Evolutionary conservation across 2,888 invertebrate genomes (phyloP), one percentile per base, ranked within the genome.

Genomic region (Ferdinandea cuprea): DNA sequence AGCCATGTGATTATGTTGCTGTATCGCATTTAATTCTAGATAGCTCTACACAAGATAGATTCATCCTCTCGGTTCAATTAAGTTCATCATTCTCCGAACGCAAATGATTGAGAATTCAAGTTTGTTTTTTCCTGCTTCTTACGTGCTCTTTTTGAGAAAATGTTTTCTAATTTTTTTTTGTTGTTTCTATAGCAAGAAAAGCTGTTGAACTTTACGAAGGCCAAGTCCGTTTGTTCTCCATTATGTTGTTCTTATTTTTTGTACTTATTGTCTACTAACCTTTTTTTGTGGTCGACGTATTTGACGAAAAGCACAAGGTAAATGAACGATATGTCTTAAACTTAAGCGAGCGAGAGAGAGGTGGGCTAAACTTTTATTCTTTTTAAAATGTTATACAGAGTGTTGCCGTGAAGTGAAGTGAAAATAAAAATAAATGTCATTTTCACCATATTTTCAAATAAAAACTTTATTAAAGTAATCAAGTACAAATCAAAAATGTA

Each of bases 181-280:
- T 42, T 15, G n/a, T 15, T 50, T 52, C 25, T 56, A 58, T 65
- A 44, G 61, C 30, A 32, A 59, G 46, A 42, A 48, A 72, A 61
- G 77, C 58, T 71, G 66, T 77, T 81, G 81, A 81, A 81, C 81
- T 72, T 72, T 77, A 35, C 61, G 77, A 81, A 81, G 81, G 81
- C 81, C 81, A 81, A 71, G 71, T 65, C 74, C 74, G 40, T 58
- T 65, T 56, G 65, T 69, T 80, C 76, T 76, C 63, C 54, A 59
- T 73, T n/a, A 66, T 28, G 32, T 59, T 73, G 46, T 59, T 74
- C 54, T 72, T 54, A 17, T 59, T 59, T 59, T n/a, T 28, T 5
- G 11, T 59, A 28, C 50, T 32, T 61, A 2, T 52, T 21, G 59
- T 58, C 35, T 59, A 71, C 56, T 46, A 48, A 56, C 40, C 21